Conservation (phyloP, 2,888 invertebrate genomes). For the Syrista parreyssii region DNA sequence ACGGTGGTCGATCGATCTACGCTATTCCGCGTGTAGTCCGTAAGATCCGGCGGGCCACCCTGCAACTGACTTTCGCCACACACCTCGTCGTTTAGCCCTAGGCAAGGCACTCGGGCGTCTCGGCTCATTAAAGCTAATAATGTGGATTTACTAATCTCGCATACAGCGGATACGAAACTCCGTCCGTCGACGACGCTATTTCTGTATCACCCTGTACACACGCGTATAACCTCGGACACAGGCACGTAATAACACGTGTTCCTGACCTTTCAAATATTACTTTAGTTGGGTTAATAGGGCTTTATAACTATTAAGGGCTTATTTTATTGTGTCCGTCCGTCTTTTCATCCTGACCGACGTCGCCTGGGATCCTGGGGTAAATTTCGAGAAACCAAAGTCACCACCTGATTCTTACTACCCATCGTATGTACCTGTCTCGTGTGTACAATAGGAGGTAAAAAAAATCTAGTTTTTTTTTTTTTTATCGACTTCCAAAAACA, state of each 20-base stretch:
- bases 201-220: not conserved
- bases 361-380: not conserved
- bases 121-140: conserved; percentile 62
- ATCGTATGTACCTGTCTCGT: not conserved
- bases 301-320: not conserved
- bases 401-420: not conserved
- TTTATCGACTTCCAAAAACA: not conserved
- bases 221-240: not conserved
- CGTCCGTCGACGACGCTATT: not conserved
- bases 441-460: not conserved
- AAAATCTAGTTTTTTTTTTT: not conserved
- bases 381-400: not conserved
- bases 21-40: conserved; percentile 38
- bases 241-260: not conserved
- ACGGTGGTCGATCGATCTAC: conserved; percentile 44
- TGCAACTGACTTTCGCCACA: conserved; percentile 53
- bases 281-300: conserved; percentile 3
- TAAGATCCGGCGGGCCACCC: conserved; percentile 46
- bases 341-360: not conserved
- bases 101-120: conserved; percentile 52
- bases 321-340: not conserved
- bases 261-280: conserved; percentile 9
- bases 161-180: conserved; percentile 17
- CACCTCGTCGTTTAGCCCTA: conserved; percentile 48
- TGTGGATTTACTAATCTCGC: conserved; percentile 61